phyloP scores from a whole-genome alignment of 1,140 invertebrate species.

The Trichogramma pretiosum region DNA sequence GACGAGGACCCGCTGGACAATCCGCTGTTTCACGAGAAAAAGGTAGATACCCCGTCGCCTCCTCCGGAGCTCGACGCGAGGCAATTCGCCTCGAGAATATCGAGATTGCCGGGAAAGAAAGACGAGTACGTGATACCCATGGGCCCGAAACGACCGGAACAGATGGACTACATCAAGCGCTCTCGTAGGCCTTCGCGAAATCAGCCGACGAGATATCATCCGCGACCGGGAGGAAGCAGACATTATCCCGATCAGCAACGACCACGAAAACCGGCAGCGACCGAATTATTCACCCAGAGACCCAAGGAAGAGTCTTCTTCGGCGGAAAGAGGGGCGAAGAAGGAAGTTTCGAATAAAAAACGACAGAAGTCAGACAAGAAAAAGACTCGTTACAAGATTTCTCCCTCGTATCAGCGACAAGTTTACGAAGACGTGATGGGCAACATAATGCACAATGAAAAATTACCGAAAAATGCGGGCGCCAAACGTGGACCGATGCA shows the following conservation, averaged over 20 bases:
- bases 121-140: slow-evolving; percentile 24
- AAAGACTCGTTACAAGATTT: not conserved
- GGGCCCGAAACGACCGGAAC: slow-evolving; percentile 30
- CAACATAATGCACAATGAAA: slow-evolving; percentile 31
- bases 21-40: slow-evolving; percentile 59
- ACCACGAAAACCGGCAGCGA: no score
- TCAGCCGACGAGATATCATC: no score
- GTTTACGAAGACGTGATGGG: slow-evolving; percentile 43
- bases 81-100: slow-evolving; percentile 28
- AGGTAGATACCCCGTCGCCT: slow-evolving; percentile 24
- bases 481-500: not conserved
- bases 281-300: no score
- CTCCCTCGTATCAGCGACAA: slow-evolving; percentile 27
- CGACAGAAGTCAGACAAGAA: not conserved
- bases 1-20: slow-evolving; percentile 64
- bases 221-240: no score
- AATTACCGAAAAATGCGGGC: slow-evolving; percentile 1
- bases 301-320: no score
- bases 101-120: slow-evolving; percentile 23
- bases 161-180: no score
- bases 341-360: slow-evolving; percentile 6
- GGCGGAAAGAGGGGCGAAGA: no score
- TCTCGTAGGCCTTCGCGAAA: no score
- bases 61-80: slow-evolving; percentile 28
- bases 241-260: no score